phyloP scores from a whole-genome alignment of 1,140 invertebrate species.

The Lithobius niger region DNA sequence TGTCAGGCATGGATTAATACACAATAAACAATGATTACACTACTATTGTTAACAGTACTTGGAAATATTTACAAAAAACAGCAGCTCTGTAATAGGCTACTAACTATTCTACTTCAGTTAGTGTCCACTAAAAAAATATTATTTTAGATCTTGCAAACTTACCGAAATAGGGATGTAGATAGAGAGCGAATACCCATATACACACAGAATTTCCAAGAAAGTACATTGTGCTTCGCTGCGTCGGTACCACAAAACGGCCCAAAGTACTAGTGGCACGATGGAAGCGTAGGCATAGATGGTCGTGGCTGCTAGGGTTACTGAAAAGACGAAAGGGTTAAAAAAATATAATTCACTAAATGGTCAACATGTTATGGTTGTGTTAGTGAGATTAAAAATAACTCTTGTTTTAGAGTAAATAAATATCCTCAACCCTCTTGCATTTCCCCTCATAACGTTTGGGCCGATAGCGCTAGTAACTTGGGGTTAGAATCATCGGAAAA shows the following conservation, averaged over 20 bases:
- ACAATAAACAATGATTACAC: conserved; percentile 6
- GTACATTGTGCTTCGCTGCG: conserved; percentile 45
- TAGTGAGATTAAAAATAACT: conserved; percentile 11
- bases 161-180: conserved; percentile 88
- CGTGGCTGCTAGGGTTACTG: conserved; percentile 75
- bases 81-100: no score
- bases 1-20: neutral
- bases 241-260: conserved; percentile 72
- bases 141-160: conserved; percentile 16
- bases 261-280: conserved; percentile 65
- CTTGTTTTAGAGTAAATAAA: neutral
- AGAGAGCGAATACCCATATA: conserved; percentile 89
- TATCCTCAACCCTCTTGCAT: no score
- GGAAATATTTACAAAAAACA: no score
- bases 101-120: no score
- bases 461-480: neutral
- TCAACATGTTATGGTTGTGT: neutral
- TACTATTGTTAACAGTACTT: no score
- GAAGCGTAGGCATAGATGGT: conserved; percentile 81
- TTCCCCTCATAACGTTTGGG: no score
- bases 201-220: conserved; percentile 65
- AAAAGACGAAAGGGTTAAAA: conserved; percentile 4
- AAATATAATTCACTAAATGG: neutral
- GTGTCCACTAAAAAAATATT: no score
- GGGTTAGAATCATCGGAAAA: no score